A percentile compares a stretch with the other conserved stretches of the same genome.
phyloP scores from a whole-genome alignment of 2,113 vertebrate species.

The Colossoma macropomum region DNA sequence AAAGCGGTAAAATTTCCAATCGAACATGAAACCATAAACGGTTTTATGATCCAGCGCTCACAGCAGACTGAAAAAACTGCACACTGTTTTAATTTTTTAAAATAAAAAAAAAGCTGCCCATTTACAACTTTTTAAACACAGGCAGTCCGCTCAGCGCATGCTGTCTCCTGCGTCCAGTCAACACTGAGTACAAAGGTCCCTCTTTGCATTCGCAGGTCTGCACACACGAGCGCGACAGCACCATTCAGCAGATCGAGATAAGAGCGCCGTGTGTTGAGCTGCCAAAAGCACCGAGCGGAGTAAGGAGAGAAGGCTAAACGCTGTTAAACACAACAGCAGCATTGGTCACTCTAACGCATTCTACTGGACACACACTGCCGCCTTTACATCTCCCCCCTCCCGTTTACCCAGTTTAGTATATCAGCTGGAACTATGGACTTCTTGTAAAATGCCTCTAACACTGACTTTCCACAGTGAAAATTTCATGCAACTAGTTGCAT shows the following conservation, averaged over 20 bases:
- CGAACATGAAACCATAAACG: not conserved
- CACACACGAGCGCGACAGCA: not conserved
- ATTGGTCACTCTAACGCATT: too few relatives aligned
- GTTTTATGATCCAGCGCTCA: not conserved
- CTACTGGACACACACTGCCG: too few relatives aligned
- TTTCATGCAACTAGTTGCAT: too few relatives aligned
- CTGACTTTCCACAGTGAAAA: too few relatives aligned
- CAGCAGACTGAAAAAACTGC: not conserved
- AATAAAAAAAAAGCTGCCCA: not conserved
- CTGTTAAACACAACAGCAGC: too few relatives aligned
- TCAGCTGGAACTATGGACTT: too few relatives aligned
- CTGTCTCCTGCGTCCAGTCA: not conserved
- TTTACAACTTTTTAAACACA: not conserved
- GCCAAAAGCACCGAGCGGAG: too few relatives aligned
- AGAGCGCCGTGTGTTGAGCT: not conserved
- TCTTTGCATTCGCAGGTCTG: constrained; percentile 5
- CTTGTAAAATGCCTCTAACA: too few relatives aligned
- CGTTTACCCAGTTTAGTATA: too few relatives aligned
- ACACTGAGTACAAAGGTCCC: constrained; percentile 3
- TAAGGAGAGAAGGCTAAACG: not conserved
- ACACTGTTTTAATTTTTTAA: not conserved
- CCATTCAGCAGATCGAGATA: not conserved
- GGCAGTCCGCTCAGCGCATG: not conserved
- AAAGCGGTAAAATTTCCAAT: not conserved
- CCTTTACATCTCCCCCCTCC: too few relatives aligned